These are phyloP conservation scores for Calliopsis andreniformis DNA, from an alignment of 1,140 invertebrate species.

Conservation along the genomic window DNA sequence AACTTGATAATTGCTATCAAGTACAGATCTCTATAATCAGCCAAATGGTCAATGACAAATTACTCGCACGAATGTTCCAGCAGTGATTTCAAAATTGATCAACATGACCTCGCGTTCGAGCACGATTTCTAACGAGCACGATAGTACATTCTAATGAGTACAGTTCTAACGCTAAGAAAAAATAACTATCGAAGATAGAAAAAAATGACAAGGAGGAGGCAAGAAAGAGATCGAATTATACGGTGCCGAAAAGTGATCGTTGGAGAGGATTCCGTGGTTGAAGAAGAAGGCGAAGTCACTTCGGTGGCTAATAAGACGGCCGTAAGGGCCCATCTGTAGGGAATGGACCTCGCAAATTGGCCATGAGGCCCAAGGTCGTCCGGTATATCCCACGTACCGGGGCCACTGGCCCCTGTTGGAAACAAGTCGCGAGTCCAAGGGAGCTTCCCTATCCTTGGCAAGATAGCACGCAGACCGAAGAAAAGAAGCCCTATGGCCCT, in stretches of 20 bases:
- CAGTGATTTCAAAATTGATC: too few species aligned
- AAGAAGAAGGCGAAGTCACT: constrained; percentile 15
- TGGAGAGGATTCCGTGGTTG: constrained; percentile 12
- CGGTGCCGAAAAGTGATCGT: constrained; percentile 20
- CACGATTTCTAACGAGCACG: too few species aligned
- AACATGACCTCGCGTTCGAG: too few species aligned
- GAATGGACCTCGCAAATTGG: constrained; percentile 77
- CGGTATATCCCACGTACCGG: constrained; percentile 75
- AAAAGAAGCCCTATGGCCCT: constrained; percentile 60
- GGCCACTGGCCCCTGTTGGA: constrained; percentile 78
- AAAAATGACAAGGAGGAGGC: too few species aligned
- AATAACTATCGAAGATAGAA: neutral
- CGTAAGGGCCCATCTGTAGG: constrained; percentile 69
- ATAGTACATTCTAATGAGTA: too few species aligned
- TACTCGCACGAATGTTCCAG: too few species aligned
- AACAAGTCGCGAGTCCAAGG: constrained; percentile 59
- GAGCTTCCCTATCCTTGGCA: constrained; percentile 59
- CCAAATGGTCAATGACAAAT: too few species aligned
- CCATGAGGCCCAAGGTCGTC: constrained; percentile 80
- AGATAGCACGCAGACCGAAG: constrained; percentile 44
- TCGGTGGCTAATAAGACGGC: constrained; percentile 67
- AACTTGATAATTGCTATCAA: too few species aligned
- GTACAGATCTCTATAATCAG: too few species aligned
- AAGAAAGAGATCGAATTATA: neutral
- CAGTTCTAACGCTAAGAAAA: too few species aligned